Conservation (phyloP, 2,113 vertebrate genomes). For the Mandrillus leucophaeus region DNA sequence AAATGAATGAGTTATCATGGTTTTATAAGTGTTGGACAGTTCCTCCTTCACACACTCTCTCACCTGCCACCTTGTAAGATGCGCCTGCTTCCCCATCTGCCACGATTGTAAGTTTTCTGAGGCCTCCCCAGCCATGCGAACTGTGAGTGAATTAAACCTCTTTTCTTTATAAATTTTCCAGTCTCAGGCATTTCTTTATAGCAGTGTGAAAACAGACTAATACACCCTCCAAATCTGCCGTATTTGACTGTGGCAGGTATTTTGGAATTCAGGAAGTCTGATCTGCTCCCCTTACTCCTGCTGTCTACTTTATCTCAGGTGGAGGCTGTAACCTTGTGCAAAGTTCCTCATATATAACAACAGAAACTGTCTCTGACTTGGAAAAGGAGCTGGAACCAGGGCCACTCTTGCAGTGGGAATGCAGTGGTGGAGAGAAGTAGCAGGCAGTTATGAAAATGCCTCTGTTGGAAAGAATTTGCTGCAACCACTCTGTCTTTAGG, state of each 20-base stretch:
- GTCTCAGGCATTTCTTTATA: too few species aligned
- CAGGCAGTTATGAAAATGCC: not conserved
- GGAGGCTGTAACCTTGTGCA: not conserved
- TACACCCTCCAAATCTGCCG: not conserved
- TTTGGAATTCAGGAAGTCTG: not conserved
- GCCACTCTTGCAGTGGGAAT: too few species aligned
- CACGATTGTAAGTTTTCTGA: too few species aligned
- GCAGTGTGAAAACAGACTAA: too few species aligned
- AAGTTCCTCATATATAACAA: not conserved
- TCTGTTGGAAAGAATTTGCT: not conserved
- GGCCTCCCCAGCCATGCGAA: too few species aligned
- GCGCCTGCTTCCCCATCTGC: too few species aligned
- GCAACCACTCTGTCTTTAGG: not conserved
- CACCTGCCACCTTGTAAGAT: too few species aligned
- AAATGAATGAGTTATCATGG: too few species aligned
- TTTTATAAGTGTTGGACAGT: too few species aligned
- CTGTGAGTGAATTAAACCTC: too few species aligned
- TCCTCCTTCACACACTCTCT: too few species aligned
- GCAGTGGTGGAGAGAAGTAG: not conserved
- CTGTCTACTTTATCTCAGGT: not conserved
- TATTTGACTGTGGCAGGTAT: not conserved
- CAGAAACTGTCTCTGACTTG: not conserved
- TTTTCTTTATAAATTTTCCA: too few species aligned
- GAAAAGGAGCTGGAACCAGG: not conserved
- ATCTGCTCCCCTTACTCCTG: not conserved